Conservation (phyloP, 1,140 invertebrate genomes). For the Drosophila lacteicornis region DNA sequence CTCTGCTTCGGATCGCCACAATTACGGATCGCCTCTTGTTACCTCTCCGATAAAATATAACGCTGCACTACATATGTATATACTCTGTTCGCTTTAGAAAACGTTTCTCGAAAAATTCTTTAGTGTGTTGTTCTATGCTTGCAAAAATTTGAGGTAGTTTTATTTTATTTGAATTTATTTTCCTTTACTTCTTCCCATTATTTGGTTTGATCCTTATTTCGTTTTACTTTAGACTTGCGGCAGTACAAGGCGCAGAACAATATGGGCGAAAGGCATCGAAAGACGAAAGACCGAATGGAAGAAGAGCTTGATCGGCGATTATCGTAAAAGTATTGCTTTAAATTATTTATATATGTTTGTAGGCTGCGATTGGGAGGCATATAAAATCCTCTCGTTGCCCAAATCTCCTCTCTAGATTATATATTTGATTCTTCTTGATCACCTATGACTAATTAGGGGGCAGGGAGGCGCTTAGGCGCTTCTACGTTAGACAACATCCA, state of each 20-base stretch:
- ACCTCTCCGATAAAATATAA: slow-evolving; percentile 20
- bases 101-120: slow-evolving; percentile 78
- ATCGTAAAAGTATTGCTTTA: slow-evolving; percentile 73
- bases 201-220: slow-evolving; percentile 56
- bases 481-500: slow-evolving; percentile 43
- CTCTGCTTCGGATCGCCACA: slow-evolving; percentile 58
- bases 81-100: slow-evolving; percentile 71
- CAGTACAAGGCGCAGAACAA: slow-evolving; percentile 66
- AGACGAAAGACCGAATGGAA: slow-evolving; percentile 42
- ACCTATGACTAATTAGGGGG: slow-evolving; percentile 53
- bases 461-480: slow-evolving; percentile 15
- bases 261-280: slow-evolving; percentile 52
- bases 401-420: slow-evolving; percentile 6
- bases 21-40: slow-evolving; percentile 42
- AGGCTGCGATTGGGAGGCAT: background rate
- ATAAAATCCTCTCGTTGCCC: slow-evolving; percentile 1
- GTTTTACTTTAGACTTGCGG: slow-evolving; percentile 25
- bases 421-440: slow-evolving; percentile 42
- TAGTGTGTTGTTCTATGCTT: slow-evolving; percentile 58
- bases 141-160: slow-evolving; percentile 73
- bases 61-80: slow-evolving; percentile 20
- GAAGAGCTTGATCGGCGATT: slow-evolving; percentile 55
- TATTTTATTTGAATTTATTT: slow-evolving; percentile 65
- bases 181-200: slow-evolving; percentile 25
- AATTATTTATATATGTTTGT: slow-evolving; percentile 33